Evolutionary conservation across 2,888 invertebrate species (phyloP).

Genomic region (Sphecodes monilicornis): DNA sequence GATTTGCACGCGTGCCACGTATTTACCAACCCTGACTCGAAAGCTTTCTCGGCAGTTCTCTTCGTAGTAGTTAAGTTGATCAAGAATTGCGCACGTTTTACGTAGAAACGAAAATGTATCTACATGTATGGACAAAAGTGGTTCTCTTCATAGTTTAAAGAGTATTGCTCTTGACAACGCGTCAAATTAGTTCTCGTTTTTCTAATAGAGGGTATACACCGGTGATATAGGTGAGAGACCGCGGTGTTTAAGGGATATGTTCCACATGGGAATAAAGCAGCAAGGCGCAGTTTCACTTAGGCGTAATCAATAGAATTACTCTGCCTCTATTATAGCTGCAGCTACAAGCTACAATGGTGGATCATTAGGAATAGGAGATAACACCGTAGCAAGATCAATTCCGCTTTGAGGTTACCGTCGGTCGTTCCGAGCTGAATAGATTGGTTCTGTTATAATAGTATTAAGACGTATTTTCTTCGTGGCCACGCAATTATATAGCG

Average conservation of each 20-base stretch:
- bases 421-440: conserved; percentile 57
- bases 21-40: no score
- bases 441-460: conserved; percentile 65
- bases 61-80: background rate
- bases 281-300: conserved; percentile 64
- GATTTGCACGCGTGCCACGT: no score
- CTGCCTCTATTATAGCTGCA: conserved; percentile 62
- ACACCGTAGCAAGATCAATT: conserved; percentile 71
- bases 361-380: conserved; percentile 73
- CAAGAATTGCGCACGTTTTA: background rate
- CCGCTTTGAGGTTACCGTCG: conserved; percentile 64
- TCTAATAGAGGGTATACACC: background rate
- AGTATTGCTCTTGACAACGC: conserved; percentile 7
- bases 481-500: conserved; percentile 50
- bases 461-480: conserved; percentile 60
- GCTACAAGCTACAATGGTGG: conserved; percentile 67
- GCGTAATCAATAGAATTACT: conserved; percentile 71
- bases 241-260: conserved; percentile 27
- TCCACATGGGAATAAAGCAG: conserved; percentile 24
- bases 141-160: conserved; percentile 39
- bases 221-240: conserved; percentile 11
- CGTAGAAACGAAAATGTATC: background rate
- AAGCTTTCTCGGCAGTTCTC: background rate
- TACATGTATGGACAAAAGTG: background rate
- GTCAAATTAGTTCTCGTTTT: conserved; percentile 10